Evolutionary conservation across 2,797 vertebrate species (phyloP), one percentile per base, ranked within the genome.

Genomic region (Epinephelus coioides): DNA sequence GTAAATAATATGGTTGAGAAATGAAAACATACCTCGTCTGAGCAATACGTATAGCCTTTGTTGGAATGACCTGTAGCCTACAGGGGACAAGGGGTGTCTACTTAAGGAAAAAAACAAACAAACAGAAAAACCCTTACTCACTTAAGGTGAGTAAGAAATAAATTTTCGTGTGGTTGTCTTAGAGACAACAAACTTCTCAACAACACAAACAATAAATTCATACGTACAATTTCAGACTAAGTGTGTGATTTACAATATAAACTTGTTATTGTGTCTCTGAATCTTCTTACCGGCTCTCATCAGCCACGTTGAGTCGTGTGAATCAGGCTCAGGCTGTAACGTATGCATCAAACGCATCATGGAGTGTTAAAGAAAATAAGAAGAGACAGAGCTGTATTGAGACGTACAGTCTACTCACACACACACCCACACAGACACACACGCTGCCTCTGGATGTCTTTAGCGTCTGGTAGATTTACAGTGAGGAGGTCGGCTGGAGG

Each of bases 401-500:
- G 43, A 63, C 44, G n/a, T 23, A 3, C 15, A 57, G 27, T 23
- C 34, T 34, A 12, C 72, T 4, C 43, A 49, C 59, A 54, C 57
- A 63, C 56, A 51, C 40, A 62, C 21, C 1, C 30, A 64, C 50
- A 43, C 54, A 54, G 11, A 51, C 51, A 63, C 61, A 57, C 51
- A 60, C 46, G 47, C 46, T 69, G 4, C 63, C 23, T 49, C 30
- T 79, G 82, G 46, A 85, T 85, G 82, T 86, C 66, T 86, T 82
- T 61, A 82, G 77, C 57, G n/a, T 80, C 51, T 82, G 67, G n/a
- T 62, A 25, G 74, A 86, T 85, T 76, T 73, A 79, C 66, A 67
- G 67, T 19, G 72, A n/a, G 38, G 78, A 64, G 49, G 65, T 64
- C 19, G 6, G 57, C 62, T 34, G 66, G 40, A 77, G 60, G 69